Evolutionary conservation across 37 sponge, comb jelly and placozoan genomes (phyloP), one percentile per base, ranked within the genome.

Genomic region (Mnemiopsis leidyi): DNA sequence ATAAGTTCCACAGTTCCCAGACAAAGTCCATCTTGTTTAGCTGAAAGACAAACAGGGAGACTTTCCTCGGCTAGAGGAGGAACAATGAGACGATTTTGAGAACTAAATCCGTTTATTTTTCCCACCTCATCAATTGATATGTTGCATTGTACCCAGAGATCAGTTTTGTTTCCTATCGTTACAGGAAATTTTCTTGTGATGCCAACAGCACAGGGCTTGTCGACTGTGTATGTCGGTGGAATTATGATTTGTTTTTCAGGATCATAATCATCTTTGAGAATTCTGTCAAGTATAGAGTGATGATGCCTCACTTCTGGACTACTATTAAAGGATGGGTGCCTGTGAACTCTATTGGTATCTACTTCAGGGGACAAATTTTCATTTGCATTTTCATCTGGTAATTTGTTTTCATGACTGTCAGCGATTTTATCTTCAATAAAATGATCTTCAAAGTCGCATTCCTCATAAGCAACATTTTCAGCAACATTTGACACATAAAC

Each of bases 131-230:
- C 90, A 9, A 85, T 61, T 40, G 90, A 85, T 18, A 85, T 26
- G 3, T 28, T 25, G 36, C 40, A 85, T 61, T 85, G 32, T 0
- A 85, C 28, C 90, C 90, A 85, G 3, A 85, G 23, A 33, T 85
- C 90, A 39, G 39, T 85, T 37, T 40, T 85, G 90, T 85, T 85
- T 38, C n/a, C 36, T 28, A 85, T 28, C 16, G 24, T 28, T 3
- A 85, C 38, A 23, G 36, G 29, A 33, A 85, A 85, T 26, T 85
- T 85, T 25, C 48, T 13, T 35, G 90, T 36, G 23, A 85, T 85
- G 1, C 90, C 90, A 9, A 85, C 90, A 38, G 90, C 90, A 85
- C 90, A 85, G 2, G 61, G 61, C 0, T 40, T 0, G 48, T 85
- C 61, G 7, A 85, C 3, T 1, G 61, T 85, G 48, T 33, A 85